A percentile compares a stretch with the other conserved stretches of the same genome.
Conservation (phyloP, 1,140 invertebrate species). For the Drosophila orosa region DNA sequence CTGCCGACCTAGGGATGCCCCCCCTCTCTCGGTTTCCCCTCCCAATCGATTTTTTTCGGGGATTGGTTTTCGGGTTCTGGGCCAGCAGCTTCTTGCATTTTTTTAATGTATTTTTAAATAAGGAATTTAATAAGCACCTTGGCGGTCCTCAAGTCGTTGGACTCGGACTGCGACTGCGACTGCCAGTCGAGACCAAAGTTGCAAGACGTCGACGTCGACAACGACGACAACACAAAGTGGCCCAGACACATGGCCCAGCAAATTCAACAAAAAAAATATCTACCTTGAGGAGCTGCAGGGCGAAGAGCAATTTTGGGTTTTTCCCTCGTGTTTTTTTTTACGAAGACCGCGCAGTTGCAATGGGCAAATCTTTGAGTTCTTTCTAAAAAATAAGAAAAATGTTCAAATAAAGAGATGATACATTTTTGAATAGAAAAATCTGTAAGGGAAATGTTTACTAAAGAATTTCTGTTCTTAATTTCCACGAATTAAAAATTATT, state of each 20-base stretch:
- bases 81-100: slow-evolving; percentile 78
- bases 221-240: slow-evolving; percentile 79
- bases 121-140: slow-evolving; percentile 83
- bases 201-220: slow-evolving; percentile 59
- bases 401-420: accelerated
- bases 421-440: not conserved
- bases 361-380: slow-evolving; percentile 34
- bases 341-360: slow-evolving; percentile 36
- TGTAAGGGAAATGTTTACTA: not conserved
- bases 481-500: not conserved
- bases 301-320: slow-evolving; percentile 62
- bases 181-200: slow-evolving; percentile 31
- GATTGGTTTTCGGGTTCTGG: slow-evolving; percentile 56
- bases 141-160: slow-evolving; percentile 71
- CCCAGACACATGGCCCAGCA: slow-evolving; percentile 72
- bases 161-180: slow-evolving; percentile 35
- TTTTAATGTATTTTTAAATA: slow-evolving; percentile 83
- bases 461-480: too few relatives aligned
- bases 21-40: not conserved
- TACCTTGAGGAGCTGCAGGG: slow-evolving; percentile 64
- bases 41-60: slow-evolving; percentile 15
- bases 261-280: slow-evolving; percentile 18
- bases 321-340: slow-evolving; percentile 20
- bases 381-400: slow-evolving; percentile 2
- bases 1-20: slow-evolving; percentile 18